Evolutionary conservation across 2,797 vertebrate genomes (phyloP).

Genomic region (Percopsis omiscomaycus): DNA sequence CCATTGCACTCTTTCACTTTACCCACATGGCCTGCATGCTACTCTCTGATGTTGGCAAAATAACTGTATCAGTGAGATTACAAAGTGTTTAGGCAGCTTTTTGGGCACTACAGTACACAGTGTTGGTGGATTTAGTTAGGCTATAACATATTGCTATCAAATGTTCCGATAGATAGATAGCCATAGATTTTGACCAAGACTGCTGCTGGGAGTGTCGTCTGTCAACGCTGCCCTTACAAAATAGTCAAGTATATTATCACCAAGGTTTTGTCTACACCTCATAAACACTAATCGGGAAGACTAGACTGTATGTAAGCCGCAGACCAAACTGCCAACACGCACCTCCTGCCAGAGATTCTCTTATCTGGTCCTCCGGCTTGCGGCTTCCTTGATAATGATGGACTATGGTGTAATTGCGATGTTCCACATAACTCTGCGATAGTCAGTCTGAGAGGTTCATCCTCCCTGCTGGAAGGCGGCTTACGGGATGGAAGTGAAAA

Average conservation of each 20-base stretch:
- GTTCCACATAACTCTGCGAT: conserved; percentile 72
- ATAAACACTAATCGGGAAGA: conserved; percentile 37
- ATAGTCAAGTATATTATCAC: too few species aligned
- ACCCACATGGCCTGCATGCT: background rate
- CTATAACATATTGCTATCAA: conserved; percentile 2
- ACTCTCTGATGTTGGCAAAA: background rate
- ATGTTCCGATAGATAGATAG: background rate
- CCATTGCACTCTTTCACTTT: background rate
- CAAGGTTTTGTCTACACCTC: background rate
- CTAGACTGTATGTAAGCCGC: conserved; percentile 46
- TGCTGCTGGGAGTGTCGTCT: too few species aligned
- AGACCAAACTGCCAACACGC: conserved; percentile 52
- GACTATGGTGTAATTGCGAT: conserved; percentile 69
- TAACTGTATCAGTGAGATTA: too few species aligned
- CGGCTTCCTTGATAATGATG: conserved; percentile 69
- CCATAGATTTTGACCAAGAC: background rate
- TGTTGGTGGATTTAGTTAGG: background rate
- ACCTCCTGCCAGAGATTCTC: conserved; percentile 60
- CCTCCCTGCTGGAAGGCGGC: conserved; percentile 72
- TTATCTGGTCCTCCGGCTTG: conserved; percentile 72
- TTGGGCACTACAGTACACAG: background rate
- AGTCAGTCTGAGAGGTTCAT: conserved; percentile 63
- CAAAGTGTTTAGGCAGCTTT: background rate
- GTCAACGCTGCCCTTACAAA: too few species aligned
- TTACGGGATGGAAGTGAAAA: conserved; percentile 34